Evolutionary conservation across 2,888 invertebrate genomes (phyloP).

Genomic region (Caenorhabditis sp.): DNA sequence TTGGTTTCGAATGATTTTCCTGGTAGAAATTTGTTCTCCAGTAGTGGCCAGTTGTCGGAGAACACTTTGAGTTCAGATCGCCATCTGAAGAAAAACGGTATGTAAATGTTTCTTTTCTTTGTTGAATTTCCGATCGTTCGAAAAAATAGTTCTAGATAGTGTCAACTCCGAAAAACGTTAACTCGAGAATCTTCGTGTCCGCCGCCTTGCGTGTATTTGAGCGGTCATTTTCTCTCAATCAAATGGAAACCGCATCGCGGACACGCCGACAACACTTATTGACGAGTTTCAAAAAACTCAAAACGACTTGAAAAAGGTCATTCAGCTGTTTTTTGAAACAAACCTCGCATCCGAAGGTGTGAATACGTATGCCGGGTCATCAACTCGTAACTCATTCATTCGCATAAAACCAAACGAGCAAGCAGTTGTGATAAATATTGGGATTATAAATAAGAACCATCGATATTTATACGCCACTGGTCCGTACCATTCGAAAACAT

Average conservation of each 20-base stretch:
- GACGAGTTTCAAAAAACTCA: too few relatives aligned
- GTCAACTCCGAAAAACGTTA: too few relatives aligned
- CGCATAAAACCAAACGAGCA: slow-evolving; percentile 61
- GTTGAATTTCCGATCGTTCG: not conserved
- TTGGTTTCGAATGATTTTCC: slow-evolving; percentile 70
- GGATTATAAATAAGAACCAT: slow-evolving; percentile 61
- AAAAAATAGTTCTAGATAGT: too few relatives aligned
- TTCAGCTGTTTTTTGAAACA: not conserved
- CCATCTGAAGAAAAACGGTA: slow-evolving; percentile 60
- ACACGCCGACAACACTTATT: too few relatives aligned
- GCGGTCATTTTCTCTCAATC: too few relatives aligned
- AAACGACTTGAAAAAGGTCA: too few relatives aligned
- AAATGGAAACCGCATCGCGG: too few relatives aligned
- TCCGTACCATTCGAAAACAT: slow-evolving; percentile 67
- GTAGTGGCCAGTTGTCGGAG: slow-evolving; percentile 66
- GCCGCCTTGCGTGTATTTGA: too few relatives aligned
- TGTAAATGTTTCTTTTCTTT: not conserved
- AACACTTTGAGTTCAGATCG: slow-evolving; percentile 63
- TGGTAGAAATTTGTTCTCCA: slow-evolving; percentile 68
- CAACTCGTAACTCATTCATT: slow-evolving; percentile 61
- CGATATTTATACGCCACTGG: slow-evolving; percentile 47
- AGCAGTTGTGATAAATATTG: slow-evolving; percentile 54
- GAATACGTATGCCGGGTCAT: slow-evolving; percentile 69
- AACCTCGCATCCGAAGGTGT: slow-evolving; percentile 68
- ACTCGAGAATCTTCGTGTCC: too few relatives aligned